Conservation (phyloP, 2,113 vertebrate genomes). For the Microcebus ravelobensis region DNA sequence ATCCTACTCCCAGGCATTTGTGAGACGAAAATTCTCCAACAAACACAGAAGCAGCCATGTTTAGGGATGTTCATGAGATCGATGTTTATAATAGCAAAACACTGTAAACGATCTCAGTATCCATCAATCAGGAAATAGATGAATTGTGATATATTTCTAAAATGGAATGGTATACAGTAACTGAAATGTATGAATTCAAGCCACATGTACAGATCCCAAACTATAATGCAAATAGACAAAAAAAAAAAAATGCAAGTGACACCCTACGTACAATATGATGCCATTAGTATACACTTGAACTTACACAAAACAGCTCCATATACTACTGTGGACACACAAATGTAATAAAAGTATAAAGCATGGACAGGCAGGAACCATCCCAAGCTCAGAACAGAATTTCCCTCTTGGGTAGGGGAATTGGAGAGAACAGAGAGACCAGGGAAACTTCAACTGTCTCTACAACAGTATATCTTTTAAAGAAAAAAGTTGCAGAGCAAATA, state of each 20-base stretch:
- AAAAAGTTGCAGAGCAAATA: conserved; percentile 46
- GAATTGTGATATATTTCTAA: not conserved
- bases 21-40: not conserved
- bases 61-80: not conserved
- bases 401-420: not conserved
- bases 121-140: not conserved
- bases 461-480: conserved; percentile 22
- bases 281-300: not conserved
- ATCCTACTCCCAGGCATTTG: not conserved
- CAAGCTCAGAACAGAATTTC: not conserved
- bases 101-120: not conserved
- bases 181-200: not conserved
- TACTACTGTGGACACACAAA: not conserved
- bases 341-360: not conserved
- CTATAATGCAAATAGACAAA: not conserved
- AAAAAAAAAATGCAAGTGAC: not conserved
- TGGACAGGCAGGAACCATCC: not conserved
- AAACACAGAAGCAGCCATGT: not conserved
- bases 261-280: not conserved
- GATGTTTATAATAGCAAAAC: not conserved
- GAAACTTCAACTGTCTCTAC: not conserved
- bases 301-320: not conserved
- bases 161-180: not conserved
- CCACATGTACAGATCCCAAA: not conserved
- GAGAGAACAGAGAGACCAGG: not conserved